A percentile compares a stretch with the other conserved stretches of the same genome.
Conservation (phyloP, 2,888 invertebrate genomes). For the Drosophila emarginata region DNA sequence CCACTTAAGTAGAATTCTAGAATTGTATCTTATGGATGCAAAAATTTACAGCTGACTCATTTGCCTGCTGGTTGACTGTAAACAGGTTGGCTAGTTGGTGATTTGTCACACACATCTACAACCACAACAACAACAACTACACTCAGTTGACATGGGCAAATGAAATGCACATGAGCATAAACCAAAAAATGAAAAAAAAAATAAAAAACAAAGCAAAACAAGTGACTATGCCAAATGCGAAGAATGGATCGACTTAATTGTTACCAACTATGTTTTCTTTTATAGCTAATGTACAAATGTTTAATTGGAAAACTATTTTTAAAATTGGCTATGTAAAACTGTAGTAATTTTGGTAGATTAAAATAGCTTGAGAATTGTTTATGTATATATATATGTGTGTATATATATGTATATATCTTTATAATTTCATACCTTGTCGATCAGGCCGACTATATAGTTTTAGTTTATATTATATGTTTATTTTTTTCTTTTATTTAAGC, state of each 20-base stretch:
- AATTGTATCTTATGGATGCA: constrained; percentile 42
- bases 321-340: too few relatives aligned
- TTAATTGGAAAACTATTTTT: too few relatives aligned
- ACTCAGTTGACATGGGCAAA: constrained; percentile 25
- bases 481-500: too few relatives aligned
- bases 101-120: constrained; percentile 28
- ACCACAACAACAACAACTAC: constrained; percentile 25
- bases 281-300: background rate
- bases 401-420: too few relatives aligned
- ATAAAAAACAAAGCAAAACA: constrained; percentile 19
- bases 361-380: too few relatives aligned
- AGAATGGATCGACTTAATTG: background rate
- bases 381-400: too few relatives aligned
- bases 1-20: constrained; percentile 1
- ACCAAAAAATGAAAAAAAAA: constrained; percentile 34
- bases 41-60: constrained; percentile 39
- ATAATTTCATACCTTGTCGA: too few relatives aligned
- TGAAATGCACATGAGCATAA: constrained; percentile 44
- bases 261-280: background rate
- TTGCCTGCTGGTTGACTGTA: constrained; percentile 3
- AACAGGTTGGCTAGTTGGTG: constrained; percentile 28
- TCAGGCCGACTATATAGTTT: too few relatives aligned
- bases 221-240: background rate
- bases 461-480: too few relatives aligned
- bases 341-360: too few relatives aligned